Percentiles rank a stretch among this genome's conserved stretches.
phyloP scores from a whole-genome alignment of 2,113 vertebrate genomes.

The Ameiurus melas region DNA sequence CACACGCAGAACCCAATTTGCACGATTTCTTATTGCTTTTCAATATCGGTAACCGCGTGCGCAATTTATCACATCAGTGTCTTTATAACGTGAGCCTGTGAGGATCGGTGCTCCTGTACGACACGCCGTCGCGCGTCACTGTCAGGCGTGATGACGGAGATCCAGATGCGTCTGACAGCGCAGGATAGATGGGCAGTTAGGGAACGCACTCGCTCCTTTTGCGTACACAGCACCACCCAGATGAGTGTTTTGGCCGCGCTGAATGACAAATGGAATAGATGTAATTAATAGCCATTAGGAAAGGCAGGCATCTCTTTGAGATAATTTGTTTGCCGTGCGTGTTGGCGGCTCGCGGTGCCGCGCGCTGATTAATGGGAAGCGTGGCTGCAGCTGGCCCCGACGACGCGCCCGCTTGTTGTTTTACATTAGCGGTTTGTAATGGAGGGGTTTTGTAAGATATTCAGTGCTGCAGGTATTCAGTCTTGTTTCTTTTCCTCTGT shows the following conservation, averaged over 20 bases:
- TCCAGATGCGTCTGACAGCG: slow-evolving; percentile 21
- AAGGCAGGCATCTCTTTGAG: slow-evolving; percentile 45
- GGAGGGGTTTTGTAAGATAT: slow-evolving; percentile 14
- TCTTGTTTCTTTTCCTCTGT: slow-evolving; percentile 9
- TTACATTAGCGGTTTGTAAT: slow-evolving; percentile 42
- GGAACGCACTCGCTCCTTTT: background rate
- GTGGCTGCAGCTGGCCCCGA: slow-evolving; percentile 46
- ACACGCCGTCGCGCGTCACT: background rate
- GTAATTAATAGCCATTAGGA: slow-evolving; percentile 56
- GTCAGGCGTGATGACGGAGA: slow-evolving; percentile 1
- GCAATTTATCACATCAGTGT: background rate
- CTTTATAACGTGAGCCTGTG: background rate
- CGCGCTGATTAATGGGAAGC: slow-evolving; percentile 54
- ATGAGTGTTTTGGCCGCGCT: slow-evolving; percentile 33
- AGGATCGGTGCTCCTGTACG: background rate
- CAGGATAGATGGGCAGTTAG: background rate
- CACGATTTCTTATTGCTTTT: background rate
- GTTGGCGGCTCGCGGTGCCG: slow-evolving; percentile 41
- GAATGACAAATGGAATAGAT: slow-evolving; percentile 51
- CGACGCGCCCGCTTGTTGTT: slow-evolving; percentile 37
- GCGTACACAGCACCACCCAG: slow-evolving; percentile 38
- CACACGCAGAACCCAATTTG: background rate
- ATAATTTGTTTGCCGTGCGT: slow-evolving; percentile 50
- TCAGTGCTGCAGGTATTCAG: background rate
- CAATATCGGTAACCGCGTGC: background rate